Conservation (phyloP, 2,797 vertebrate genomes). For the Enteromius treurensis region DNA sequence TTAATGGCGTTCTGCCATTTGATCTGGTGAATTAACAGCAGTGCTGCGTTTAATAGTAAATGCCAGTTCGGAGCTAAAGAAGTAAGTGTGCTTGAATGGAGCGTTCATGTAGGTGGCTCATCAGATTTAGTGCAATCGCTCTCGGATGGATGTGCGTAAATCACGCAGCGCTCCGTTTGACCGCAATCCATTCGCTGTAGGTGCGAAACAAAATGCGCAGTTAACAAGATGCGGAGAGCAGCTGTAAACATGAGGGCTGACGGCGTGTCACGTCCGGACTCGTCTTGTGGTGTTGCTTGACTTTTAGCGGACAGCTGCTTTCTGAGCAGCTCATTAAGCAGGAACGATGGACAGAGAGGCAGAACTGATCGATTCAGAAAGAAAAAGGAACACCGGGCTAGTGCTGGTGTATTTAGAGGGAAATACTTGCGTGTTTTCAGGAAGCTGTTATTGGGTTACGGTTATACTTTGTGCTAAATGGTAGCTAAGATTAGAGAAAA, state of each 20-base stretch:
- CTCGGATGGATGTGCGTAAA: neutral
- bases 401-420: neutral
- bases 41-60: constrained; percentile 65
- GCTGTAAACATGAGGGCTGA: constrained; percentile 16
- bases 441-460: neutral
- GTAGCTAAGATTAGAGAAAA: neutral
- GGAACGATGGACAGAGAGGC: neutral
- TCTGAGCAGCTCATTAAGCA: constrained; percentile 22
- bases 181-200: neutral
- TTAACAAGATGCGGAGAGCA: neutral
- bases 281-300: constrained; percentile 2
- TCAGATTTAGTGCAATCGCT: neutral
- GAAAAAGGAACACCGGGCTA: neutral
- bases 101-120: neutral
- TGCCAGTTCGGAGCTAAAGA: constrained; percentile 40
- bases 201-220: neutral
- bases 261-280: constrained; percentile 7
- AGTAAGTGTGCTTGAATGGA: neutral
- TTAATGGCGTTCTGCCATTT: constrained; percentile 47
- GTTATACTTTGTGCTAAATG: neutral
- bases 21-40: constrained; percentile 64
- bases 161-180: neutral
- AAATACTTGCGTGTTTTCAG: constrained; percentile 10
- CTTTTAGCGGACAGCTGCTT: constrained; percentile 15
- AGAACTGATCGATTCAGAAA: constrained; percentile 1